These are phyloP conservation scores for Irena cyanogastra DNA, from an alignment of 2,113 vertebrate species.

Conservation along the genomic window DNA sequence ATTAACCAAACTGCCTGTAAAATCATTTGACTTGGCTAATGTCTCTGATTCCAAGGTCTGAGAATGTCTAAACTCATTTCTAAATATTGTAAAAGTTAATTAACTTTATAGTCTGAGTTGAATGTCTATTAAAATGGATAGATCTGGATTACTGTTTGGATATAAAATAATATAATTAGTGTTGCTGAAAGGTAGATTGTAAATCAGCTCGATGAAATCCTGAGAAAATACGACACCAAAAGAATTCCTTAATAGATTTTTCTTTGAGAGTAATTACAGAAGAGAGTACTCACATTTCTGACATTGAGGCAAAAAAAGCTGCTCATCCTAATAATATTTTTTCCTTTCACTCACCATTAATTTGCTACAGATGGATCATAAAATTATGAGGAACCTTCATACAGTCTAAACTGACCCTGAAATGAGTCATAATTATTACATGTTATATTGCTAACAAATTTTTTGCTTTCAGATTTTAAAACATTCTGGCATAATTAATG, in stretches of 20 bases:
- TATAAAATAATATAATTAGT: neutral
- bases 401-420: neutral
- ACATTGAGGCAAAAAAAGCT: neutral
- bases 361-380: neutral
- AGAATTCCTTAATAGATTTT: neutral
- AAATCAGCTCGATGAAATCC: neutral
- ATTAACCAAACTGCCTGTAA: slow-evolving; percentile 42
- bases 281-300: neutral
- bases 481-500: neutral
- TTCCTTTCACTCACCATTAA: neutral
- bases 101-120: neutral
- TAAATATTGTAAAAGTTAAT: slow-evolving; percentile 51
- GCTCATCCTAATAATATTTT: neutral
- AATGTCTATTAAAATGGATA: neutral
- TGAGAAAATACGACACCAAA: neutral
- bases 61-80: slow-evolving; percentile 4
- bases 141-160: neutral
- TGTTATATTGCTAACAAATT: neutral
- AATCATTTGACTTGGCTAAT: slow-evolving; percentile 24
- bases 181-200: neutral
- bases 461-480: neutral
- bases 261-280: neutral
- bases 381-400: neutral
- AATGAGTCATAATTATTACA: neutral
- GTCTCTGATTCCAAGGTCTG: slow-evolving; percentile 3